phyloP scores from a whole-genome alignment of 1,140 invertebrate genomes.

The Ectropis grisescens region DNA sequence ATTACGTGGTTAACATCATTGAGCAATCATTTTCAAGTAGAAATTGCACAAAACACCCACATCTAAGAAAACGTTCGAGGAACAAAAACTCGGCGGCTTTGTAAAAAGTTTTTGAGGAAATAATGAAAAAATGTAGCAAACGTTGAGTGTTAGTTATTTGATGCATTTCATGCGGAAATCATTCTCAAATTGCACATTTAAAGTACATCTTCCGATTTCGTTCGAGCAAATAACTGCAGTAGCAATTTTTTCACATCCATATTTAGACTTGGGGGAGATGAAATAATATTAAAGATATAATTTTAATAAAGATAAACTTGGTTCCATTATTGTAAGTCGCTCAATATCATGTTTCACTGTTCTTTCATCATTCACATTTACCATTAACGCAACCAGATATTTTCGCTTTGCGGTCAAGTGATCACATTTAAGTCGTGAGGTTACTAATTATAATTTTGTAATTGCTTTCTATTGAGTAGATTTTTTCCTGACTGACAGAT shows the following conservation, averaged over 20 bases:
- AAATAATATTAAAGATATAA: too few relatives aligned
- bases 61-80: too few relatives aligned
- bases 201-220: conserved; percentile 38
- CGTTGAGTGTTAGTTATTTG: conserved; percentile 43
- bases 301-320: too few relatives aligned
- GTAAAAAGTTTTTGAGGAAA: too few relatives aligned
- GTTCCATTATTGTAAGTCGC: too few relatives aligned
- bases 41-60: conserved; percentile 10
- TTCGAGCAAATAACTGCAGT: too few relatives aligned
- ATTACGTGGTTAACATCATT: conserved; percentile 18
- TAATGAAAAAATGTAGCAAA: conserved; percentile 38
- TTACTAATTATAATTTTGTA: conserved; percentile 31
- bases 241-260: too few relatives aligned
- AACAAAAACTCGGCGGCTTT: too few relatives aligned
- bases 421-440: conserved; percentile 17
- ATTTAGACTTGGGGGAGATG: too few relatives aligned
- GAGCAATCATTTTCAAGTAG: conserved; percentile 9
- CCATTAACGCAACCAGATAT: conserved; percentile 31
- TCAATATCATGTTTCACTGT: too few relatives aligned
- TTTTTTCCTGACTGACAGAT: conserved; percentile 29
- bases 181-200: conserved; percentile 61
- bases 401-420: conserved; percentile 54
- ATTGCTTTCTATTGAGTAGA: conserved; percentile 28
- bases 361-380: too few relatives aligned
- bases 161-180: conserved; percentile 56